phyloP scores from a whole-genome alignment of 2,113 vertebrate species.

The Larimichthys crocea region DNA sequence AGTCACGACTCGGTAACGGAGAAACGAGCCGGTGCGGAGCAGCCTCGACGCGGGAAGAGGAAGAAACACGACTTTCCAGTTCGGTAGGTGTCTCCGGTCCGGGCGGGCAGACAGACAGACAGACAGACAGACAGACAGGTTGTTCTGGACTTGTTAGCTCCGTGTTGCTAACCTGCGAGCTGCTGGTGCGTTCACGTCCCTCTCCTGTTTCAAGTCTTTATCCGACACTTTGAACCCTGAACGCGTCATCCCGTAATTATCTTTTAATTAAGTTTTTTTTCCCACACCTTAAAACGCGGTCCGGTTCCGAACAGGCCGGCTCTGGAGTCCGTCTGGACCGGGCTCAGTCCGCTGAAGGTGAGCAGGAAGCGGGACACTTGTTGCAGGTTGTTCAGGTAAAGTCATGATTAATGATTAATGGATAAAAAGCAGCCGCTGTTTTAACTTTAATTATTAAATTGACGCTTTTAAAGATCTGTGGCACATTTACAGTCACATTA shows the following conservation, averaged over 20 bases:
- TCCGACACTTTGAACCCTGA: neutral
- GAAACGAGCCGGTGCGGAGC: conserved; percentile 6
- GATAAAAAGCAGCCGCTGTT: too few species aligned
- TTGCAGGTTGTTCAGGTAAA: conserved; percentile 1
- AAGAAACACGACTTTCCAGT: conserved; percentile 8
- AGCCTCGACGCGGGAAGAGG: conserved; percentile 24
- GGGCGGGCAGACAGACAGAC: conserved; percentile 6
- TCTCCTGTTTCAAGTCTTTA: neutral
- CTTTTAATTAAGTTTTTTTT: neutral
- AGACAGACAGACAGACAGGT: neutral
- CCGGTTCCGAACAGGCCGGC: conserved; percentile 5
- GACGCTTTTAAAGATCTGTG: too few species aligned
- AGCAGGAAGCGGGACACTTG: conserved; percentile 53
- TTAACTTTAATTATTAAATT: too few species aligned
- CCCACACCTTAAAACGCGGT: neutral
- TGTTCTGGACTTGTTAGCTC: too few species aligned
- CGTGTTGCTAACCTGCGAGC: conserved; percentile 50
- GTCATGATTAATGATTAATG: too few species aligned
- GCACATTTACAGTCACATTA: too few species aligned
- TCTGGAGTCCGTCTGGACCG: conserved; percentile 14
- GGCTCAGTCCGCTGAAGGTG: conserved; percentile 23
- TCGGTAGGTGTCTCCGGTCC: conserved; percentile 70
- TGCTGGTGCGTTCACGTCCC: conserved; percentile 22
- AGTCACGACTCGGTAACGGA: neutral
- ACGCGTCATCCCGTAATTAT: too few species aligned